Evolutionary conservation across 2,888 invertebrate species (phyloP).

Genomic region (Lapara coniferarum): DNA sequence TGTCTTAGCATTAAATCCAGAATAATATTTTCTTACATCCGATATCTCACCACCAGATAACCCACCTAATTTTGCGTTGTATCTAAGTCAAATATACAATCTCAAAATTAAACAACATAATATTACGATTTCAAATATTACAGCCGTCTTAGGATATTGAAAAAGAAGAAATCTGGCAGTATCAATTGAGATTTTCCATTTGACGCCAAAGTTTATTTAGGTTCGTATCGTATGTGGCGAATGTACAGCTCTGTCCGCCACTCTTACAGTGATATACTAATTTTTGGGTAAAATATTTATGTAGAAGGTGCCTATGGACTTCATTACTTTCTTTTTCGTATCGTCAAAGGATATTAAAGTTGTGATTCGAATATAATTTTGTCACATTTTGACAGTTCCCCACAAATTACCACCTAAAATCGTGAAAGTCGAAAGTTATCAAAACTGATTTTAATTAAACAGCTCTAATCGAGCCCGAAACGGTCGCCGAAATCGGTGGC

Average conservation of each 20-base stretch:
- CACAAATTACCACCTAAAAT: conserved; percentile 26
- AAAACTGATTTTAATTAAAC: conserved; percentile 74
- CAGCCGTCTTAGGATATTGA: conserved; percentile 1
- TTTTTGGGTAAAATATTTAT: conserved; percentile 7
- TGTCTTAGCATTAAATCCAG: too few relatives aligned
- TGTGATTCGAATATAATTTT: background rate
- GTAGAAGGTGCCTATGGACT: background rate
- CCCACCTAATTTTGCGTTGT: background rate
- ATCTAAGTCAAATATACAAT: background rate
- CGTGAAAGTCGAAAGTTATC: conserved; percentile 47
- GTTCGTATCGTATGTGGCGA: background rate
- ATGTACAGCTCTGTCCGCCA: conserved; percentile 9
- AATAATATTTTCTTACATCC: background rate
- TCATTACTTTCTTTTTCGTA: background rate
- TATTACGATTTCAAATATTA: conserved; percentile 4
- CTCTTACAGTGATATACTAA: conserved; percentile 14
- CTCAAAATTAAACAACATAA: conserved; percentile 1
- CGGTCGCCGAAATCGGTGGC: conserved; percentile 74
- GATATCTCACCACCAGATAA: background rate
- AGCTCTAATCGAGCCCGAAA: conserved; percentile 72
- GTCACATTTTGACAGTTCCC: background rate
- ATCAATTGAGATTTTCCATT: conserved; percentile 18
- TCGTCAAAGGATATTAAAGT: background rate
- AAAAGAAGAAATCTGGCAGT: conserved; percentile 12
- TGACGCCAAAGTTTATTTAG: conserved; percentile 20